Conservation (phyloP, 2,113 vertebrate genomes). For the Pelobates fuscus region DNA sequence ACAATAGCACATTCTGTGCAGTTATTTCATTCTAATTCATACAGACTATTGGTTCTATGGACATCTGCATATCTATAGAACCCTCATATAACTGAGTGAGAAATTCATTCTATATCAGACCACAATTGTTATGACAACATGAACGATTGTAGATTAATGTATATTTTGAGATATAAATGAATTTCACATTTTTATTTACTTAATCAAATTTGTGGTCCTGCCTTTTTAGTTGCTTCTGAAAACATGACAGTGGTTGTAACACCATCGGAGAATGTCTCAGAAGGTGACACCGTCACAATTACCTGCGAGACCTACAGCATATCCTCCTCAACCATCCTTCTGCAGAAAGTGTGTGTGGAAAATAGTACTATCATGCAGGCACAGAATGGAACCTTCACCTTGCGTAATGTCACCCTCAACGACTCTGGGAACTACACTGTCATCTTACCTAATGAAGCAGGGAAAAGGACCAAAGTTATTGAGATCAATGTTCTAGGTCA, state of each 20-base stretch:
- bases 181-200: no score
- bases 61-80: no score
- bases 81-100: no score
- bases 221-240: slow-evolving; percentile 53
- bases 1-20: no score
- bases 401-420: slow-evolving; percentile 52
- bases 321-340: slow-evolving; percentile 44
- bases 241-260: slow-evolving; percentile 50
- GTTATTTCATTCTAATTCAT: no score
- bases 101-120: no score
- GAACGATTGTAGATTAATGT: no score
- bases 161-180: no score
- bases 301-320: slow-evolving; percentile 54
- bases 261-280: slow-evolving; percentile 54
- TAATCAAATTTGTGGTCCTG: no score
- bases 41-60: no score
- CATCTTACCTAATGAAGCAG: slow-evolving; percentile 49
- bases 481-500: slow-evolving; percentile 54
- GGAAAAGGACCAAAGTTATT: slow-evolving; percentile 41
- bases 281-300: slow-evolving; percentile 54
- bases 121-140: no score
- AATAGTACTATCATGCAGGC: slow-evolving; percentile 51
- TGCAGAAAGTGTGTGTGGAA: slow-evolving; percentile 53
- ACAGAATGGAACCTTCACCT: slow-evolving; percentile 48
- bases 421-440: slow-evolving; percentile 32